Conservation (phyloP, 2,797 vertebrate species). For the Karalla daura region DNA sequence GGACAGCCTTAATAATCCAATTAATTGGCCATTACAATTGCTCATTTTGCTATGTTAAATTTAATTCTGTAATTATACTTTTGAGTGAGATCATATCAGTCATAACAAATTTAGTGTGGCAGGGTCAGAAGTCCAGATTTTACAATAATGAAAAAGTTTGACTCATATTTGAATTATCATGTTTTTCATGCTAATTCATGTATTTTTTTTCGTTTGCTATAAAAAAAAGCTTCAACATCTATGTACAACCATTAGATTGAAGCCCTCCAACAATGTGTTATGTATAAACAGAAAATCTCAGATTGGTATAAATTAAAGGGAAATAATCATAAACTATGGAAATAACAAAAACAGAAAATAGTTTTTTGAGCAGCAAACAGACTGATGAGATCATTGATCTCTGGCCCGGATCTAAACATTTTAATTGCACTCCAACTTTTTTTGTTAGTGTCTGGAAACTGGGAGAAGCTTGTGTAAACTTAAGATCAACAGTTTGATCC, state of each 20-base stretch:
- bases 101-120: background rate
- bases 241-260: background rate
- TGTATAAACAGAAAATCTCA: background rate
- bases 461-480: background rate
- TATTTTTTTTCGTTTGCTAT: no score
- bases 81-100: background rate
- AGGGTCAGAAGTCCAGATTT: background rate
- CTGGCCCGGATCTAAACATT: conserved; percentile 1
- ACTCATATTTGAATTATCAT: background rate
- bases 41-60: no score
- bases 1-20: no score
- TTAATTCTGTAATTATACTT: background rate
- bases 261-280: background rate
- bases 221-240: background rate
- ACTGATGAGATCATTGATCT: background rate
- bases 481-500: conserved; percentile 3
- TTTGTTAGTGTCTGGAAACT: conserved; percentile 29
- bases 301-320: no score
- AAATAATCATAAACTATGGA: background rate
- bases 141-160: background rate
- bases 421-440: conserved; percentile 31
- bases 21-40: no score
- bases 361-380: conserved; percentile 5
- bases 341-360: background rate
- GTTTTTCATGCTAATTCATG: no score